Conservation (phyloP, 2,797 vertebrate species). For the Falco peregrinus region DNA sequence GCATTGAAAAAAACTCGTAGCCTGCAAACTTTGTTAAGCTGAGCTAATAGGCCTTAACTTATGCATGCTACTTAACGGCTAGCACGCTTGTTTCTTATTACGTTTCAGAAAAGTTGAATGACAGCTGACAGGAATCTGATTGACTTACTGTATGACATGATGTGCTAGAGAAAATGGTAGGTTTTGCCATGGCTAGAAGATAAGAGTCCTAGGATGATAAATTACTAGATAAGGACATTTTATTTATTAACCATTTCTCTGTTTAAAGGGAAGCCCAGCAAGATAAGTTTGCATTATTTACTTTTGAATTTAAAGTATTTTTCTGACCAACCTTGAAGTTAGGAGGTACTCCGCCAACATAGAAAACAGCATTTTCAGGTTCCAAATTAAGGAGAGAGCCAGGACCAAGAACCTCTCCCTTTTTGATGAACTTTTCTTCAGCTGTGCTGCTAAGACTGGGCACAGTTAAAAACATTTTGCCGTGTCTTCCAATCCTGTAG, state of each 20-base stretch:
- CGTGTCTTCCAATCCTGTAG: conserved; percentile 89
- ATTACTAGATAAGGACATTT: not conserved
- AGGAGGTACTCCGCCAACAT: conserved; percentile 89
- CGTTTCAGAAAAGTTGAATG: not conserved
- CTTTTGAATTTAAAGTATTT: not conserved
- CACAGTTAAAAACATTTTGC: conserved; percentile 93
- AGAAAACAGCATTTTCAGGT: conserved; percentile 87
- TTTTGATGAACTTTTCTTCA: conserved; percentile 98
- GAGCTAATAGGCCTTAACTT: not conserved
- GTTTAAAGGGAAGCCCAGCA: not conserved
- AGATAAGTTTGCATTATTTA: not conserved
- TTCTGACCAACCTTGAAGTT: conserved; percentile 81
- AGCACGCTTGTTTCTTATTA: not conserved
- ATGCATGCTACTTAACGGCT: not conserved
- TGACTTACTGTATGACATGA: not conserved
- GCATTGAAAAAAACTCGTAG: not conserved
- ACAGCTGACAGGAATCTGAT: not conserved
- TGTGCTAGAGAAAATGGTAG: not conserved
- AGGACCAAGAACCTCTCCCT: conserved; percentile 83
- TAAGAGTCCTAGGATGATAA: not conserved
- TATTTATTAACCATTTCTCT: not conserved
- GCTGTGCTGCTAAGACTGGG: conserved; percentile 88
- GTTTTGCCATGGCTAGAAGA: not conserved
- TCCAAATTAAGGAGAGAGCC: conserved; percentile 90
- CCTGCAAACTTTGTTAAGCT: not conserved